Evolutionary conservation across 30 jellyfish, hydroid and myxozoan species (phyloP).

Genomic region (Euphysa ruthae): DNA sequence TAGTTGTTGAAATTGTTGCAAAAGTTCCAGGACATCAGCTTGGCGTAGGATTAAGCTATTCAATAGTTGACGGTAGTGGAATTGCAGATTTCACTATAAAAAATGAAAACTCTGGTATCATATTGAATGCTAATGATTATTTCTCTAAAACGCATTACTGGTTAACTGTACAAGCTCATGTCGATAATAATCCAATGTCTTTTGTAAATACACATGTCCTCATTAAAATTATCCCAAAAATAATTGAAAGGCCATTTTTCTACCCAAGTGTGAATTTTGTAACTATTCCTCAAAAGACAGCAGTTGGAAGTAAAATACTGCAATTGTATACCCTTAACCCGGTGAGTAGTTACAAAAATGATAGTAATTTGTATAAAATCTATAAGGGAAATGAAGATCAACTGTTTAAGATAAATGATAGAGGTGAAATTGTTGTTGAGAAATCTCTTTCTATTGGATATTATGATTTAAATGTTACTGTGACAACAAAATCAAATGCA

Average conservation of each 20-base stretch:
- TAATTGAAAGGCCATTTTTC: not conserved
- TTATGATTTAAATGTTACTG: slow-evolving; percentile 18
- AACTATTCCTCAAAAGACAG: not conserved
- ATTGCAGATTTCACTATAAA: slow-evolving; percentile 49
- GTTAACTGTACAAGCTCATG: slow-evolving; percentile 86
- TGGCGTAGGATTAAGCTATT: slow-evolving; percentile 44
- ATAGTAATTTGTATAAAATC: slow-evolving; percentile 34
- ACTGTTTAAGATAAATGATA: slow-evolving; percentile 40
- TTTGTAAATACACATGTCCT: slow-evolving; percentile 63
- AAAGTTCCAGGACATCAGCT: slow-evolving; percentile 17
- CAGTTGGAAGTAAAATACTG: not conserved
- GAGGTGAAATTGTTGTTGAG: slow-evolving; percentile 28
- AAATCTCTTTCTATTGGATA: slow-evolving; percentile 22
- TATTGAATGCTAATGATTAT: not conserved
- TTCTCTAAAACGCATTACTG: slow-evolving; percentile 34
- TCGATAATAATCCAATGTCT: slow-evolving; percentile 45
- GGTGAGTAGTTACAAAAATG: slow-evolving; percentile 39
- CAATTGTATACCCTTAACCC: slow-evolving; percentile 58
- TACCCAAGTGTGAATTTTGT: slow-evolving; percentile 26
- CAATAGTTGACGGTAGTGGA: slow-evolving; percentile 88
- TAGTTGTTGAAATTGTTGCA: slow-evolving; percentile 41
- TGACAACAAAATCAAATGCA: not conserved
- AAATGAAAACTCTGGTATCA: slow-evolving; percentile 1
- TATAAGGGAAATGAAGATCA: slow-evolving; percentile 50
- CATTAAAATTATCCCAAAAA: not conserved